Conservation (phyloP, 1,140 invertebrate genomes). For the Megathymus violae region DNA sequence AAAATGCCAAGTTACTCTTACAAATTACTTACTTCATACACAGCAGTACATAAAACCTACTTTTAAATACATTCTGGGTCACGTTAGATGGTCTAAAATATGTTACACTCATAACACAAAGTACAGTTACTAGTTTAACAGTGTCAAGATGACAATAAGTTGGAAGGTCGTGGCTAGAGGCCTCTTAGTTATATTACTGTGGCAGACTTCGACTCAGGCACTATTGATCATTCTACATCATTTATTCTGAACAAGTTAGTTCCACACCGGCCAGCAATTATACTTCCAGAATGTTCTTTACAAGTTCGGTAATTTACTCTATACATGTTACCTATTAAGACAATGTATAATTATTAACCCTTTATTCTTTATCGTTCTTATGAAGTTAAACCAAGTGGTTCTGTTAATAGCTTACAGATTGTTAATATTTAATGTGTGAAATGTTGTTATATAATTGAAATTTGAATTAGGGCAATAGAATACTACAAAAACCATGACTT, state of each 20-base stretch:
- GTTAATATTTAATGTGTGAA: no score
- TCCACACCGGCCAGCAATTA: conserved; percentile 20
- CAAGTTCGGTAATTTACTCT: conserved; percentile 10
- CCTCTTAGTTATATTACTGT: conserved; percentile 63
- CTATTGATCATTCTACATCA: conserved; percentile 71
- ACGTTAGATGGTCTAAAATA: no score
- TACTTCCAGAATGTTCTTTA: conserved; percentile 2
- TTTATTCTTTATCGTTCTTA: conserved; percentile 1
- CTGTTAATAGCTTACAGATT: neutral
- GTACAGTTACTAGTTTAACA: no score
- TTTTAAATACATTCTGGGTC: no score
- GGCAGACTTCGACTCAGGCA: conserved; percentile 44
- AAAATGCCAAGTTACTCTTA: no score
- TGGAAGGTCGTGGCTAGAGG: conserved; percentile 16
- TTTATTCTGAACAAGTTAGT: conserved; percentile 53
- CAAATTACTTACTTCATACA: no score
- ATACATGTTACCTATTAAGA: conserved; percentile 6
- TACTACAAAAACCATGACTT: no score
- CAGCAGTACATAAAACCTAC: no score
- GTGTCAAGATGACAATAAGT: neutral
- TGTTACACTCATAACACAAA: no score
- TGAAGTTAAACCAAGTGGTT: neutral
- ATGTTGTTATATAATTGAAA: no score
- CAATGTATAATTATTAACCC: conserved; percentile 25
- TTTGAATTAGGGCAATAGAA: no score